Percentiles rank a stretch among this genome's conserved stretches.
Conservation (phyloP, 1,140 invertebrate genomes). For the Wasmannia auropunctata region DNA sequence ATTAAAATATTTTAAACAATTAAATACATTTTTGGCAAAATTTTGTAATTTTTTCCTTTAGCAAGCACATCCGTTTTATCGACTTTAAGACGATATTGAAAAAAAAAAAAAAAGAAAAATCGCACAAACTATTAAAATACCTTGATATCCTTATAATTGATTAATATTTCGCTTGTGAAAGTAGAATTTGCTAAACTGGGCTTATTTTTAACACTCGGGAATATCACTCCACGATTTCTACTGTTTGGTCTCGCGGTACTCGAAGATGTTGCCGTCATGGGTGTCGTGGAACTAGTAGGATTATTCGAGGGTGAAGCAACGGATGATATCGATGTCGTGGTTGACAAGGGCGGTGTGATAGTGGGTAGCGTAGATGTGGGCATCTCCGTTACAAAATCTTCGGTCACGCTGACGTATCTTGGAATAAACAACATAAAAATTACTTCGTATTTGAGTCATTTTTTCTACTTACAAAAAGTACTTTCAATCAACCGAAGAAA, state of each 20-base stretch:
- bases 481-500: not conserved
- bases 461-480: not conserved
- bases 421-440: not conserved
- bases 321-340: constrained; percentile 76
- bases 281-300: constrained; percentile 78
- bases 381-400: constrained; percentile 78
- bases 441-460: not conserved
- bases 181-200: constrained; percentile 93
- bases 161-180: constrained; percentile 90
- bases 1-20: not conserved
- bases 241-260: constrained; percentile 82
- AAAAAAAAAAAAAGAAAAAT: not conserved
- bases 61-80: not conserved
- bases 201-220: constrained; percentile 96
- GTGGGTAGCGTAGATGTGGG: constrained; percentile 74
- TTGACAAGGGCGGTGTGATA: constrained; percentile 79
- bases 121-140: constrained; percentile 83
- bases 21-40: not conserved
- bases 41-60: not conserved
- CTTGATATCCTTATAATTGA: constrained; percentile 92
- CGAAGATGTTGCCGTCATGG: constrained; percentile 69
- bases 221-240: constrained; percentile 93
- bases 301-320: constrained; percentile 67
- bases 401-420: constrained; percentile 65
- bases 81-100: not conserved